These are phyloP conservation scores for Halichondria panicea DNA, from an alignment of 37 sponge, comb jelly and placozoan genomes.

Conservation along the genomic window DNA sequence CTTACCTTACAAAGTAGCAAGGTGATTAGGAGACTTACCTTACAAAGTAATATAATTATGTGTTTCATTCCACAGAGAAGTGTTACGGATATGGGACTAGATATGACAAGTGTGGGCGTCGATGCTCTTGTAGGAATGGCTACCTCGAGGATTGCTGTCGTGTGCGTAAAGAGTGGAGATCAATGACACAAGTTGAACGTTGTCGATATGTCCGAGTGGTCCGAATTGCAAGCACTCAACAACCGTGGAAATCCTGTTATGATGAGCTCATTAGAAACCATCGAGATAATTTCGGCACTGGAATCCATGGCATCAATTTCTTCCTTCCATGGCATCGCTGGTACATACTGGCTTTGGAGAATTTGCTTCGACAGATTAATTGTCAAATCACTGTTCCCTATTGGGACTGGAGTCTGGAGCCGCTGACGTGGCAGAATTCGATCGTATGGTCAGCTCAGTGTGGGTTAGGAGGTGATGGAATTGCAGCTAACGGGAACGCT, in stretches of 20 bases:
- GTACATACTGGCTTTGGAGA: conserved; percentile 53
- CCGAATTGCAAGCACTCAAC: not conserved
- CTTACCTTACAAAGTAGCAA: too few species aligned
- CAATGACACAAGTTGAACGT: conserved; percentile 33
- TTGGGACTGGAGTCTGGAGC: conserved; percentile 66
- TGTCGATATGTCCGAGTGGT: conserved; percentile 22
- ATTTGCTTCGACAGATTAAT: conserved; percentile 39
- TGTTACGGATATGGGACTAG: conserved; percentile 9
- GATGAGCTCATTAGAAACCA: conserved; percentile 30
- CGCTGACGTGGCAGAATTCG: conserved; percentile 31
- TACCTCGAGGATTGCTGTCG: conserved; percentile 24
- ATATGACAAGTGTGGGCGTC: conserved; percentile 38
- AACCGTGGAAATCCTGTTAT: conserved; percentile 13
- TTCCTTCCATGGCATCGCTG: conserved; percentile 59
- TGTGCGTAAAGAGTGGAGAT: conserved; percentile 39
- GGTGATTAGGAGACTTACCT: too few species aligned
- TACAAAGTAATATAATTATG: too few species aligned
- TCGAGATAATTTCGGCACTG: conserved; percentile 2
- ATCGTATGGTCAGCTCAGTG: conserved; percentile 29
- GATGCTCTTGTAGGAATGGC: conserved; percentile 32
- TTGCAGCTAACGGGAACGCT: not conserved
- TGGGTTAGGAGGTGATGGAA: conserved; percentile 48
- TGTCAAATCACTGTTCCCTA: conserved; percentile 51
- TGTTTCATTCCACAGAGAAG: not conserved
- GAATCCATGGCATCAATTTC: conserved; percentile 26